Conservation (phyloP, 2,797 vertebrate species). For the Neosalanx taihuensis region DNA sequence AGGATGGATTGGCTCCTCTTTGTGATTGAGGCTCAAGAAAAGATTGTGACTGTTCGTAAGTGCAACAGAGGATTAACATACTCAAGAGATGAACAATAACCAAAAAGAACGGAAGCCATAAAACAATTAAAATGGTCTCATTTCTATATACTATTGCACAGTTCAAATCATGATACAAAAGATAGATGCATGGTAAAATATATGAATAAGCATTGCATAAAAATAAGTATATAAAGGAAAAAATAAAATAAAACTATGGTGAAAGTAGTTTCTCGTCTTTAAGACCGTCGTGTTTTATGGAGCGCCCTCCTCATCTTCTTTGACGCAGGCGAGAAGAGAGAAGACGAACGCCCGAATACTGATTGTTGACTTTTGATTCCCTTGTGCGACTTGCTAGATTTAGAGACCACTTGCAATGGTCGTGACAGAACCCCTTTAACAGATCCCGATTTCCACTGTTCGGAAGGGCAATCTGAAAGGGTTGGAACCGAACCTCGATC, state of each 20-base stretch:
- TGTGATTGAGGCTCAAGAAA: slow-evolving; percentile 47
- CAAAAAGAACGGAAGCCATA: slow-evolving; percentile 33
- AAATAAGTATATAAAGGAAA: slow-evolving; percentile 32
- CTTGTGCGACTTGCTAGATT: slow-evolving; percentile 52
- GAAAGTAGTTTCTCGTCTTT: slow-evolving; percentile 81
- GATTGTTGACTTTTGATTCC: slow-evolving; percentile 59
- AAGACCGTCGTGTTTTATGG: slow-evolving; percentile 71
- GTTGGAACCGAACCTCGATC: slow-evolving; percentile 27
- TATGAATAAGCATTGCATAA: slow-evolving; percentile 73
- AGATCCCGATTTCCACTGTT: slow-evolving; percentile 70
- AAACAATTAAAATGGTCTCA: slow-evolving; percentile 69
- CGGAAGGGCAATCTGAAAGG: slow-evolving; percentile 72
- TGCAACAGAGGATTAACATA: slow-evolving; percentile 66
- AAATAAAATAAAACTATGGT: slow-evolving; percentile 64
- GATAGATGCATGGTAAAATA: slow-evolving; percentile 72
- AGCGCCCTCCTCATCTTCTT: slow-evolving; percentile 36
- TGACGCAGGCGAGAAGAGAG: slow-evolving; percentile 42
- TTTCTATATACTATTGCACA: slow-evolving; percentile 94
- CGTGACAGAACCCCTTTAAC: slow-evolving; percentile 72
- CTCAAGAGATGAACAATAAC: slow-evolving; percentile 45
- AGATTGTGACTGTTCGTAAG: slow-evolving; percentile 68
- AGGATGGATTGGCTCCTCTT: slow-evolving; percentile 35
- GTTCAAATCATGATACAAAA: slow-evolving; percentile 83
- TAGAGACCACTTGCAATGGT: slow-evolving; percentile 84
- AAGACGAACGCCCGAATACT: slow-evolving; percentile 31